Evolutionary conservation across 2,888 invertebrate species (phyloP), one percentile per base, ranked within the genome.

Genomic region (Graphium colonna): DNA sequence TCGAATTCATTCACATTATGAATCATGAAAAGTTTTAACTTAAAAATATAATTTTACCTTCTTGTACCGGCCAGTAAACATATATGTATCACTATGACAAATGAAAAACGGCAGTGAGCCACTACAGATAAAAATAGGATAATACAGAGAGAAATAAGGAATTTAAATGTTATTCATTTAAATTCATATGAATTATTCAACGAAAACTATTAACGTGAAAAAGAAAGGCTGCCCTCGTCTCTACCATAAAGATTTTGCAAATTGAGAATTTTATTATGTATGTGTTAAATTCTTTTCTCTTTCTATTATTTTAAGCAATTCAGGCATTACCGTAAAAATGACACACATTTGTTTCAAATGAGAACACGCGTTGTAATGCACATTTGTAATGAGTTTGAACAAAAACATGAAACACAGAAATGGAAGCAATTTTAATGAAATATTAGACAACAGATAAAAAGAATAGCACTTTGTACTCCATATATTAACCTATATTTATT

Each of bases 111-210:
- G 58, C 58, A 46, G 52, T 53, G 52, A 44, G 55, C 52, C 58
- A 50, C 59, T 51, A 36, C 40, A 57, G 56, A 59, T 59, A 64
- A 63, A 57, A 33, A 47, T 36, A 42, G 40, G n/a, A n/a, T n/a
- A 58, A 55, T 57, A 55, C 64, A 66, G 63, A 36, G 43, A 52
- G 58, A 53, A 69, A 69, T 81, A 82, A 85, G 84, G 75, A 83
- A 85, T 85, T 84, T 82, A 80, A 84, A 85, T 84, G 77, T 71
- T 74, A 83, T 82, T 82, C 83, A 83, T 82, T 85, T 80, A 82
- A 80, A 82, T 82, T 79, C 82, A 79, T 76, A 85, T 85, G 82
- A 83, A 86, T 86, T 68, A 86, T 85, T 84, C 84, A 84, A 69
- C 65, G 75, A 76, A 75, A 77, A 73, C 80, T 78, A 75, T 73